These are phyloP conservation scores for Montifringilla adamsi DNA, from an alignment of 2,113 vertebrate genomes.

Conservation along the genomic window DNA sequence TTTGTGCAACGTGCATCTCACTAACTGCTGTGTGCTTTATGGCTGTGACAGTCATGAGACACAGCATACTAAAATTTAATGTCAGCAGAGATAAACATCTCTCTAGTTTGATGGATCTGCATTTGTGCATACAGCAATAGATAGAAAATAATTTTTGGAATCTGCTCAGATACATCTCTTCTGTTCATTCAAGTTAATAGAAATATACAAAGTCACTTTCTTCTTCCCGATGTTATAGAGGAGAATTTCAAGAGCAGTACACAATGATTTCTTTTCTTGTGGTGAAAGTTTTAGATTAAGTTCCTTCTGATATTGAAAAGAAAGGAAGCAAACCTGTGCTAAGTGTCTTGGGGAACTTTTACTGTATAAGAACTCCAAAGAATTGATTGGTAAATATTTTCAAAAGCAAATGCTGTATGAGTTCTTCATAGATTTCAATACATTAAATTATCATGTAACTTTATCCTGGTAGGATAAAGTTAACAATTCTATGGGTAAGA, in stretches of 20 bases:
- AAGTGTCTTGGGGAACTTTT: background rate
- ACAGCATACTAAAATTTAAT: background rate
- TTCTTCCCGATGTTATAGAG: background rate
- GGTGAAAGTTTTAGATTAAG: background rate
- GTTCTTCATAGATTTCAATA: background rate
- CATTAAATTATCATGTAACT: background rate
- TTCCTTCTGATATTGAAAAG: background rate
- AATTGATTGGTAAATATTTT: background rate
- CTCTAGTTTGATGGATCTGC: background rate
- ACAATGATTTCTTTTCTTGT: background rate
- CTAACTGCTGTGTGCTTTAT: background rate
- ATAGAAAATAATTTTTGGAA: background rate
- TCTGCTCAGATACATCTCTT: accelerated
- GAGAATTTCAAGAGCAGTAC: background rate
- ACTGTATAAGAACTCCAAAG: background rate
- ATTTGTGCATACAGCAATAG: background rate
- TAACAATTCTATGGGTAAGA: background rate
- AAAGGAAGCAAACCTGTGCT: background rate
- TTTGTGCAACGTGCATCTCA: background rate
- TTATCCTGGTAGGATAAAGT: background rate
- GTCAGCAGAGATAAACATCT: background rate
- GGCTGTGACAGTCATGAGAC: background rate
- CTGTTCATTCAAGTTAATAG: background rate
- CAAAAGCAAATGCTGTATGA: background rate
- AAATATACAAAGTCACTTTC: background rate